Evolutionary conservation across 1,140 invertebrate genomes (phyloP), one percentile per base, ranked within the genome.

Genomic region (Homarus americanus): DNA sequence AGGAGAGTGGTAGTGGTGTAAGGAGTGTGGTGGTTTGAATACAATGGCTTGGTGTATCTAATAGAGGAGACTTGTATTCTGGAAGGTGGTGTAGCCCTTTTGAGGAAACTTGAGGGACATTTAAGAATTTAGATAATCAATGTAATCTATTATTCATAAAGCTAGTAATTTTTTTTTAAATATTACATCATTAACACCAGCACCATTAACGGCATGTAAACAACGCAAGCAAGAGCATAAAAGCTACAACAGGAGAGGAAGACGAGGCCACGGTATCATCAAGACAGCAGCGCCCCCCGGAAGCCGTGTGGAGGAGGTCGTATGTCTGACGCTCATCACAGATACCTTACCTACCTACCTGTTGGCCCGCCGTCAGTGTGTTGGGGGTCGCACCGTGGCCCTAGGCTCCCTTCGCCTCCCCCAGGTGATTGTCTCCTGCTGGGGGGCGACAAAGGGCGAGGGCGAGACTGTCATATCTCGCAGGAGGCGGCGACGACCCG

Each of bases 381-480:
- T 7, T 49, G 44, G 53, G n/a, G n/a, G n/a, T n/a, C n/a, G n/a
- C n/a, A n/a, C n/a, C 53, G 53, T 58, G 53, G 53, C 53, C 53
- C 53, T 24, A 58, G 53, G 53, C 53, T 15, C 53, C 20, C 1
- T 24, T 4, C 53, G 20, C 53, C 53, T 58, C 53, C 78, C 40
- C 38, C 76, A 41, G 76, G 76, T 80, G 78, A 80, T 53, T 80
- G 76, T 78, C 38, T 80, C 41, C 78, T 41, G 38, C 76, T 49
- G 41, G 41, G 72, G 32, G 36, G 5, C 20, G 41, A 80, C 78
- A 80, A 80, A 78, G 34, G 78, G 78, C n/a, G 41, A 80, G 78
- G 78, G 41, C 78, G 41, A 49, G 78, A 41, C 75, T 80, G 78
- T 49, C 78, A 80, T 80, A 80, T 80, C 78, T 80, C 41, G 15